Conservation (phyloP, 2,888 invertebrate genomes). For the Agriopis marginaria region DNA sequence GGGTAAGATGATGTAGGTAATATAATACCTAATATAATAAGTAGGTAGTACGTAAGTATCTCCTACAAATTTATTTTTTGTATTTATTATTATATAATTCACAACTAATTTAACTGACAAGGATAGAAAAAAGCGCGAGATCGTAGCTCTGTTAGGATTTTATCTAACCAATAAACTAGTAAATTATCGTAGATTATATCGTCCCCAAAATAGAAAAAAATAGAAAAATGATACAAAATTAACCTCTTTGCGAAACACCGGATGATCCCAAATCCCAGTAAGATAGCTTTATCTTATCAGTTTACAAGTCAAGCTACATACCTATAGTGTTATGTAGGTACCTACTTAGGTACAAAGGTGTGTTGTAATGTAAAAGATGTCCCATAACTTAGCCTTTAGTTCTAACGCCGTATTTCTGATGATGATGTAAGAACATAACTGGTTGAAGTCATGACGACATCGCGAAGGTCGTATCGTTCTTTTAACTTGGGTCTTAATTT, state of each 20-base stretch:
- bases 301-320: constrained; percentile 20
- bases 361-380: constrained; percentile 50
- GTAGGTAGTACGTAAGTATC: no score
- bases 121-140: not conserved
- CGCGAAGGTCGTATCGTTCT: constrained; percentile 51
- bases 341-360: constrained; percentile 23
- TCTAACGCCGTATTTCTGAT: constrained; percentile 59
- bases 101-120: no score
- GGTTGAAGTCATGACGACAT: constrained; percentile 54
- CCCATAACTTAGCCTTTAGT: constrained; percentile 49
- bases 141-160: not conserved
- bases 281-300: constrained; percentile 53
- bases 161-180: constrained; percentile 10
- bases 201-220: not conserved
- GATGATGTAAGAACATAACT: constrained; percentile 70
- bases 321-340: constrained; percentile 5
- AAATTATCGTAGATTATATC: constrained; percentile 6
- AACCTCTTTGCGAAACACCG: constrained; percentile 45
- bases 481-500: constrained; percentile 32
- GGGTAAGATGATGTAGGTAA: no score
- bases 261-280: constrained; percentile 49
- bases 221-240: constrained; percentile 17
- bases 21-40: no score
- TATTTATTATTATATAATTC: no score
- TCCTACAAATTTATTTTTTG: no score